A percentile compares a stretch with the other conserved stretches of the same genome.
phyloP scores from a whole-genome alignment of 2,113 vertebrate species.

The Hippoglossus stenolepis region DNA sequence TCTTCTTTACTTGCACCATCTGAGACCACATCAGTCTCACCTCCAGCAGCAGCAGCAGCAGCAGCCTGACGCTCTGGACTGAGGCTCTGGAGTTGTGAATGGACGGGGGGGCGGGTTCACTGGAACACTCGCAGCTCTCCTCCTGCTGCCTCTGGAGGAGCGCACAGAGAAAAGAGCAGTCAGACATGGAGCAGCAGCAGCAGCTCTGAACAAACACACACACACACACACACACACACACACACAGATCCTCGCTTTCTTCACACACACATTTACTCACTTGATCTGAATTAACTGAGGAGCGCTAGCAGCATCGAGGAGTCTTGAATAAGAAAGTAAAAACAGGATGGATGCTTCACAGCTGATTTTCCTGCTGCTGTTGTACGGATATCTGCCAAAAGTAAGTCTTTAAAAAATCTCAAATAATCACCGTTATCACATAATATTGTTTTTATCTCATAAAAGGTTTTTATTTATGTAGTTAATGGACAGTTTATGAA shows the following conservation, averaged over 20 bases:
- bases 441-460: too few relatives aligned
- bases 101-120: slow-evolving; percentile 31
- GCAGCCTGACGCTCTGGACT: too few relatives aligned
- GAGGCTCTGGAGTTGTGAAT: slow-evolving; percentile 48
- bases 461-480: background rate
- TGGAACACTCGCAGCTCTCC: slow-evolving; percentile 16
- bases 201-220: slow-evolving; percentile 6
- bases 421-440: background rate
- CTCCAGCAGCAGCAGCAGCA: too few relatives aligned
- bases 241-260: background rate
- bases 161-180: slow-evolving; percentile 46
- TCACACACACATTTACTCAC: background rate
- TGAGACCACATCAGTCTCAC: background rate
- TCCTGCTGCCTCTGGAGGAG: slow-evolving; percentile 15
- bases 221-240: background rate
- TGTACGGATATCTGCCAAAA: slow-evolving; percentile 56
- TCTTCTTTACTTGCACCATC: background rate
- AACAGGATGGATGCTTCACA: slow-evolving; percentile 67
- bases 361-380: slow-evolving; percentile 51
- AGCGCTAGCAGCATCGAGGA: background rate
- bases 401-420: slow-evolving; percentile 50
- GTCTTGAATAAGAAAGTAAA: background rate
- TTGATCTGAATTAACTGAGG: background rate
- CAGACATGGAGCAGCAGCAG: slow-evolving; percentile 35
- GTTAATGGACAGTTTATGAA: background rate